phyloP scores from a whole-genome alignment of 2,113 vertebrate genomes.

The Hiodon tergisus region DNA sequence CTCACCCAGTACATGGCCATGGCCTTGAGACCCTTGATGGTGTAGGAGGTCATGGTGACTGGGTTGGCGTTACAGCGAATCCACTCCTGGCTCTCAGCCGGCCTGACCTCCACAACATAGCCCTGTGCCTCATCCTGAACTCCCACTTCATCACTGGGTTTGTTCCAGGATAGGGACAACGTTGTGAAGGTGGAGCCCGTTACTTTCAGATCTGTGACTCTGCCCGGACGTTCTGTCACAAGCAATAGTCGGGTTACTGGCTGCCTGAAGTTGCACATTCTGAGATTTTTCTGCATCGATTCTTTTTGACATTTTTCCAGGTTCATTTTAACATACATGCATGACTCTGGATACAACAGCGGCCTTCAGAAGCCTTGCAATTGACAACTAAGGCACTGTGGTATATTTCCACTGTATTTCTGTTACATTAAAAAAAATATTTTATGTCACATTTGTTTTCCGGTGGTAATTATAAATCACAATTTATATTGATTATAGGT shows the following conservation, averaged over 20 bases:
- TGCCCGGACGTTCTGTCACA: constrained; percentile 71
- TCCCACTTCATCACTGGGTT: constrained; percentile 57
- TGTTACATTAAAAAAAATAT: no score
- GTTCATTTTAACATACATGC: no score
- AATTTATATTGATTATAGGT: not conserved
- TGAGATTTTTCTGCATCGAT: no score
- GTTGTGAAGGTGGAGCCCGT: constrained; percentile 65
- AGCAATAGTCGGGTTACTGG: constrained; percentile 8
- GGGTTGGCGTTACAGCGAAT: constrained; percentile 62
- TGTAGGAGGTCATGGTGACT: constrained; percentile 59
- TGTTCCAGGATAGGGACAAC: constrained; percentile 71
- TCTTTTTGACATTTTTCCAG: no score
- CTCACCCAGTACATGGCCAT: constrained; percentile 66
- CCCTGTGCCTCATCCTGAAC: constrained; percentile 64
- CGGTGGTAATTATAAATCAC: no score
- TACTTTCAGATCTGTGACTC: constrained; percentile 70
- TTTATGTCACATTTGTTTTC: no score
- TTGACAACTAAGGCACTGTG: no score
- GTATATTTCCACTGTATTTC: no score
- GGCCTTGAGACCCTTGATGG: constrained; percentile 67
- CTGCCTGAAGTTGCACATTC: not conserved
- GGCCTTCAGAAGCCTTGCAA: no score
- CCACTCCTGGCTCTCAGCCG: constrained; percentile 65
- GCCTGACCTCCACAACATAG: constrained; percentile 75
- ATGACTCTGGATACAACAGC: no score